Conservation (phyloP, 2,113 vertebrate species). For the Sebastes schlegelii region DNA sequence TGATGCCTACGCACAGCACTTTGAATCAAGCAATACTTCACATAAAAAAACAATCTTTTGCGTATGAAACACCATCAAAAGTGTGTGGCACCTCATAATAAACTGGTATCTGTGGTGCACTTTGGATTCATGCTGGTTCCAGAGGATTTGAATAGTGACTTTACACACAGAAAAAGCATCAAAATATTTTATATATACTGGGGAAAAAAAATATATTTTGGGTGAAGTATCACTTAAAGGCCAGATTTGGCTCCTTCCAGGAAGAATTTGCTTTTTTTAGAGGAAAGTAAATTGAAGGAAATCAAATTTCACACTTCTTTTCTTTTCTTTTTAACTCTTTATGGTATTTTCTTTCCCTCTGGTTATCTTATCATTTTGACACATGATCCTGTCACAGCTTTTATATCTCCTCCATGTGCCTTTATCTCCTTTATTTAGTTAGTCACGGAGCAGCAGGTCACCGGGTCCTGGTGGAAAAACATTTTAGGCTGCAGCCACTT, state of each 20-base stretch:
- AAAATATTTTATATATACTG: background rate
- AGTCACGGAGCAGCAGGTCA: slow-evolving; percentile 23
- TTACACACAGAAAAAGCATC: no score
- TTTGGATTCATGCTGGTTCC: no score
- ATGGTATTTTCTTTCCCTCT: background rate
- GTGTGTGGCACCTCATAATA: no score
- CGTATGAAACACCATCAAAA: no score
- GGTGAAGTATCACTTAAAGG: background rate
- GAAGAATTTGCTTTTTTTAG: background rate
- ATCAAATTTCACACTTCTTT: background rate
- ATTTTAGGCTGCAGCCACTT: background rate
- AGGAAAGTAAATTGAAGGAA: background rate
- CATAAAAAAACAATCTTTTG: no score
- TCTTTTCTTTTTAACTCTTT: background rate
- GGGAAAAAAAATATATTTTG: background rate
- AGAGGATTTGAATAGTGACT: no score
- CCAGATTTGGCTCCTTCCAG: background rate
- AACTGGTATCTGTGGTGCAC: no score
- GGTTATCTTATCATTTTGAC: background rate
- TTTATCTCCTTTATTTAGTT: slow-evolving; percentile 10
- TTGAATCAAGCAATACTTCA: no score
- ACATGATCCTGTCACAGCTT: background rate
- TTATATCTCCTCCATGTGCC: background rate
- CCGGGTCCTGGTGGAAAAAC: background rate
- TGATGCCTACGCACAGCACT: no score